A percentile compares a stretch with the other conserved stretches of the same genome.
These are phyloP conservation scores for Emydura subglobosa DNA, from an alignment of 2,113 vertebrate genomes.

Conservation along the genomic window DNA sequence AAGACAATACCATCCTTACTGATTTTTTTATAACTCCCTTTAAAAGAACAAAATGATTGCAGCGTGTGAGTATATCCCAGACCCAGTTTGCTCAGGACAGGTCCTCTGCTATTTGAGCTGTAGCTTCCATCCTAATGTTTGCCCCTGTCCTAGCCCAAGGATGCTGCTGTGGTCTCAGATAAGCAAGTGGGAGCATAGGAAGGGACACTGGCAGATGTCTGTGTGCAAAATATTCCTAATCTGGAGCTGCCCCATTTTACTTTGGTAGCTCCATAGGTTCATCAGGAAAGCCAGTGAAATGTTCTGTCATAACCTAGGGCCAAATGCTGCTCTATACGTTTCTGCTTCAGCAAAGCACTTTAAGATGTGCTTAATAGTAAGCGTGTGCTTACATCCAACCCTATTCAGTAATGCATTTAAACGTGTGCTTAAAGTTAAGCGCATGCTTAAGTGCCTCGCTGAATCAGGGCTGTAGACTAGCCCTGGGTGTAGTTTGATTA, in stretches of 20 bases:
- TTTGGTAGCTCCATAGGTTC: not conserved
- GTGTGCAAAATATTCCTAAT: constrained; percentile 11
- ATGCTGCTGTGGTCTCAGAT: constrained; percentile 41
- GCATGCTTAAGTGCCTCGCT: accelerated
- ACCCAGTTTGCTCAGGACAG: not conserved
- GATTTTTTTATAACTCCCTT: constrained; percentile 16
- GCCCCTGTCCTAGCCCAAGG: not conserved
- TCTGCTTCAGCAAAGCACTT: not conserved
- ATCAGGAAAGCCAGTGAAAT: not conserved
- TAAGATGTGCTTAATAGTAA: not conserved
- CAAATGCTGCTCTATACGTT: not conserved
- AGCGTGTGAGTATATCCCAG: not conserved
- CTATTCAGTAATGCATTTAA: not conserved
- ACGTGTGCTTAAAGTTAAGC: not conserved
- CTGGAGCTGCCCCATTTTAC: not conserved
- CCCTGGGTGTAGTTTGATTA: not conserved
- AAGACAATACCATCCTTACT: not conserved
- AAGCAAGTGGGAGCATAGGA: constrained; percentile 46
- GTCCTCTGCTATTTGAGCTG: not conserved
- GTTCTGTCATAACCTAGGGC: not conserved
- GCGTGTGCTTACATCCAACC: not conserved
- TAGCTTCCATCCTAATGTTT: not conserved
- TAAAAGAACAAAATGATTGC: not conserved
- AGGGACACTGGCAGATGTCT: constrained; percentile 13
- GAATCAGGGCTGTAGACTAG: not conserved